phyloP scores from a whole-genome alignment of 1,140 invertebrate species.

The Popillia japonica region DNA sequence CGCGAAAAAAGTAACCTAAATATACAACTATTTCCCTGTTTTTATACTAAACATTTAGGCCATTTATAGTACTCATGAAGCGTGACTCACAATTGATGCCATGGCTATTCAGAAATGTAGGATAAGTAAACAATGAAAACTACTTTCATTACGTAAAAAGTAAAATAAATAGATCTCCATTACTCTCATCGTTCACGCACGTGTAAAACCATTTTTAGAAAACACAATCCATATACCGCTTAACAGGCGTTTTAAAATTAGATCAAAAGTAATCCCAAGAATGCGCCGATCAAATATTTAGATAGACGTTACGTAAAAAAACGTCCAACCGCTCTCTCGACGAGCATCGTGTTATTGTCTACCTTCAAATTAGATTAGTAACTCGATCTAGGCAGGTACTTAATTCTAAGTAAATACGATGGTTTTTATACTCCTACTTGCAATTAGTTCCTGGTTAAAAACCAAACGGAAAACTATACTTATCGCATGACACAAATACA shows the following conservation, averaged over 20 bases:
- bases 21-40: too few relatives aligned
- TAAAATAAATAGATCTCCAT: too few relatives aligned
- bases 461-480: background rate
- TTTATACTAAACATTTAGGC: too few relatives aligned
- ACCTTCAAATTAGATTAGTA: conserved; percentile 15
- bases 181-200: background rate
- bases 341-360: background rate
- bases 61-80: too few relatives aligned
- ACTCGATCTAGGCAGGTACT: background rate
- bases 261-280: conserved; percentile 7
- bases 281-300: conserved; percentile 26
- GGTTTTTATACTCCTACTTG: background rate
- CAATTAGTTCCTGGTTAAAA: background rate
- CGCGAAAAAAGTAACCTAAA: too few relatives aligned
- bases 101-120: too few relatives aligned
- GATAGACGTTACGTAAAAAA: conserved; percentile 5
- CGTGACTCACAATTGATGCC: too few relatives aligned
- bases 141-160: too few relatives aligned
- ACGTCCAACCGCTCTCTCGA: background rate
- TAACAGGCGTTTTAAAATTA: conserved; percentile 14
- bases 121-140: too few relatives aligned
- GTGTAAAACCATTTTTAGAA: background rate
- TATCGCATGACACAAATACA: conserved; percentile 1
- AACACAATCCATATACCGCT: background rate
- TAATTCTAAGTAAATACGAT: background rate